Conservation (phyloP, 2,113 vertebrate genomes). For the Cyphomyrus discorhynchus region DNA sequence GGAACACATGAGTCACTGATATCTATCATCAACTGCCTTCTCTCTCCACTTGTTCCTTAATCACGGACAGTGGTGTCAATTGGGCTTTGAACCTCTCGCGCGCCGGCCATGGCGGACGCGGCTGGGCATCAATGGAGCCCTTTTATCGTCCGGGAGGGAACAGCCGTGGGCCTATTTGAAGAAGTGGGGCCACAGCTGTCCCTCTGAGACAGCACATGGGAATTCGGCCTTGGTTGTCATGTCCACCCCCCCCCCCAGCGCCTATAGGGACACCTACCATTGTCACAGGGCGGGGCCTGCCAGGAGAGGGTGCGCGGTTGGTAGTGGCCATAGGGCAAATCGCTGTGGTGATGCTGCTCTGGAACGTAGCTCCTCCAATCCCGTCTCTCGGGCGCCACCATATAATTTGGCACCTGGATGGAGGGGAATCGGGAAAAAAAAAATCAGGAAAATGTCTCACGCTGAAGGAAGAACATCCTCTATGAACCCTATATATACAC, state of each 20-base stretch:
- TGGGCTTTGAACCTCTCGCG: background rate
- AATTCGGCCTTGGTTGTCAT: background rate
- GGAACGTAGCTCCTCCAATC: conserved; percentile 81
- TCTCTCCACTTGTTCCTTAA: conserved; percentile 9
- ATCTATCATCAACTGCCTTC: background rate
- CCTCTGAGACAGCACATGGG: background rate
- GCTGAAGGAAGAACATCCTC: background rate
- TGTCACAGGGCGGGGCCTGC: conserved; percentile 77
- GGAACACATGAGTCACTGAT: conserved; percentile 13
- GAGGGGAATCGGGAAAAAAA: background rate
- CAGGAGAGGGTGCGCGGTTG: conserved; percentile 72
- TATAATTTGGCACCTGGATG: conserved; percentile 74
- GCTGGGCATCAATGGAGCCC: background rate
- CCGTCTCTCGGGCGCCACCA: conserved; percentile 74
- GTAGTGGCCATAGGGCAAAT: conserved; percentile 79
- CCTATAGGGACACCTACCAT: conserved; percentile 60
- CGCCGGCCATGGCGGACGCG: background rate
- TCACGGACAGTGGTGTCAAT: background rate
- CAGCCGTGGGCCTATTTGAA: background rate
- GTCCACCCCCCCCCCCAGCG: background rate
- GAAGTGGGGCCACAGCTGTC: background rate
- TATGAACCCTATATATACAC: background rate
- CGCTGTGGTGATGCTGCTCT: conserved; percentile 69
- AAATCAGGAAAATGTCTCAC: background rate
- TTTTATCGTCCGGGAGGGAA: conserved; percentile 20